Percentiles rank a stretch among this genome's conserved stretches.
Conservation (phyloP, 2,797 vertebrate species). For the Cygnus olor region DNA sequence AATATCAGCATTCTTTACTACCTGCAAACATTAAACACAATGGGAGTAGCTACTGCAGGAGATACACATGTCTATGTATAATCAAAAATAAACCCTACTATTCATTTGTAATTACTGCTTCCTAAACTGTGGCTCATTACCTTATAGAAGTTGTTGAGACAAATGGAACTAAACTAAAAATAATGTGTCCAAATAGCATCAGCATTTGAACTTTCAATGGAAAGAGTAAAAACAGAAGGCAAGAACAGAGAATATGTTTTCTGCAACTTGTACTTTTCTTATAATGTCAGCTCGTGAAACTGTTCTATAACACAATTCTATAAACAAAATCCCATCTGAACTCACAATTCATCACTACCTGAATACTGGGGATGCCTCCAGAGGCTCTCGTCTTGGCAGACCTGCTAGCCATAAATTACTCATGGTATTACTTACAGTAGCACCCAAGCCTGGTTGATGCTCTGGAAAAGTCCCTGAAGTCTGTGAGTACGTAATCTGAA, state of each 20-base stretch:
- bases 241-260: neutral
- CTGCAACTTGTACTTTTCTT: neutral
- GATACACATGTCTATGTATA: neutral
- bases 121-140: neutral
- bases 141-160: neutral
- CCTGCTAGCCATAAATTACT: neutral
- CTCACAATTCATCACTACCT: neutral
- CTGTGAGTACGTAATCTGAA: neutral
- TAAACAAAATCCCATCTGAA: neutral
- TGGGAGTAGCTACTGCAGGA: neutral
- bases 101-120: neutral
- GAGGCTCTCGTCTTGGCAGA: neutral
- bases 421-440: neutral
- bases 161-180: neutral
- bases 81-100: neutral
- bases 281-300: neutral
- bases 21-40: neutral
- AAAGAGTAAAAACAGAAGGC: neutral
- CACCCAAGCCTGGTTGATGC: accelerated
- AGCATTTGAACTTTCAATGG: neutral
- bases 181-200: neutral
- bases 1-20: neutral
- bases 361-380: neutral
- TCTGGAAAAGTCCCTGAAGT: neutral
- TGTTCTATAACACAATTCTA: neutral